phyloP scores from a whole-genome alignment of 2,888 invertebrate species.

The Ischnura elegans region DNA sequence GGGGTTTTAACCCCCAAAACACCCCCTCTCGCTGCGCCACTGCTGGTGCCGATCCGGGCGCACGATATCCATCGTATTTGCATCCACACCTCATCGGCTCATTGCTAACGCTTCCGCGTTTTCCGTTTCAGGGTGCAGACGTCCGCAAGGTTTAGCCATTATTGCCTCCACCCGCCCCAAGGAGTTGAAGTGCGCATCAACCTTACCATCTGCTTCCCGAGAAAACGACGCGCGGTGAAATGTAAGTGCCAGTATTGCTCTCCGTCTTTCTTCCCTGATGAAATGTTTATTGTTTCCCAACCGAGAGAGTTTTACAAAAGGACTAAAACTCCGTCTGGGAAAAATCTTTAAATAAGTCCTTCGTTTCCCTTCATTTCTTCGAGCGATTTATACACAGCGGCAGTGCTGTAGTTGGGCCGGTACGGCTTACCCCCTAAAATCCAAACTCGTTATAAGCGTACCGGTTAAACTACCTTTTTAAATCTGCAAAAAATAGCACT shows the following conservation, averaged over 20 bases:
- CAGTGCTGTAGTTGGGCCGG: too few relatives aligned
- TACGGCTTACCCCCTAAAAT: too few relatives aligned
- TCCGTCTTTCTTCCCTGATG: background rate
- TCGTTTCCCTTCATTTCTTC: too few relatives aligned
- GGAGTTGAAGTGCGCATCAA: background rate
- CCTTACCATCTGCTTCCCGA: background rate
- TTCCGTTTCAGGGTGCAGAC: background rate
- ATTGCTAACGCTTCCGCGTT: too few relatives aligned
- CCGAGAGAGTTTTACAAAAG: too few relatives aligned
- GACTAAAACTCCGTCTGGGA: too few relatives aligned
- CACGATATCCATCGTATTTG: background rate
- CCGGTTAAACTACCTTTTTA: too few relatives aligned
- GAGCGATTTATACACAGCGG: too few relatives aligned
- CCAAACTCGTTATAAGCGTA: too few relatives aligned
- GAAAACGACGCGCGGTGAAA: background rate
- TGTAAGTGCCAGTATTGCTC: background rate
- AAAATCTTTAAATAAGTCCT: too few relatives aligned
- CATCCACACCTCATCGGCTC: slow-evolving; percentile 17
- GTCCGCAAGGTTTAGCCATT: background rate
- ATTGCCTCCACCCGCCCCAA: background rate
- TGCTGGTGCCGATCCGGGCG: background rate
- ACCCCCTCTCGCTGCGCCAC: background rate
- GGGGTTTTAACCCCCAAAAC: background rate
- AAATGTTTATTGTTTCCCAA: too few relatives aligned
- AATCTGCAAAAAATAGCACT: too few relatives aligned